Base-by-base conservation (phyloP, 2,113 vertebrate genomes). In the Phycodurus eques region DNA sequence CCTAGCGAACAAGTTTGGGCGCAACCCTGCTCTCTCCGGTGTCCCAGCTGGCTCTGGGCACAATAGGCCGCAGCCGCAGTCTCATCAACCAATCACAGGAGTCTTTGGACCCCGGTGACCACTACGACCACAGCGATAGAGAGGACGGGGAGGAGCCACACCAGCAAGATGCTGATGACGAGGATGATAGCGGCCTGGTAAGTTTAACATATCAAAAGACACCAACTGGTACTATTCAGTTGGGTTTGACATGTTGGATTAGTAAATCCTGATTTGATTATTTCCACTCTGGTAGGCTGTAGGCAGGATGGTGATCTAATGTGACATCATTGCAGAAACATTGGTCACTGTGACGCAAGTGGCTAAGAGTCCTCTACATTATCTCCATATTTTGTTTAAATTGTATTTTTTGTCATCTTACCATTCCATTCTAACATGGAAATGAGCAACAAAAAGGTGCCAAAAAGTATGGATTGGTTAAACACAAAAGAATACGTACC, bases 111-210 rank as follows among this genome's bases (percentile, higher is more conserved):
- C 93, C 88, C 3, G 84, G 90, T 5, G 93, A 93, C 71, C 90
- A 89, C 67, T 93, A 86, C 0, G 90, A 95, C 82, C 92, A 93
- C 73, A 93, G 95, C 0, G 93, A 94, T 83, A 78, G 91, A 74
- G 91, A 94, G 19, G 88, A 86, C 27, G 69, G 80, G 39, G 89
- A 93, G 57, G 88, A 91, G 78, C 75, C 73, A 0, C 94, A 96
- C 71, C 94, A 91, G 73, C 91, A 90, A 67, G 95, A 96, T 73
- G 93, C 94, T 62, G 93, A 96, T 71, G 94, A 95, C 81, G 94
- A 95, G 74, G 94, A 95, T 65, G 94, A 95, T 31, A 92, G 86
- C 75, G 91, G 94, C 70, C 85, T 92, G 86, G 93, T 95, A 66
- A 85, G 90, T 82, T 27, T 17, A 60, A 31, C 5, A 2, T 17